phyloP scores from a whole-genome alignment of 2,888 invertebrate genomes.

The Drosophila diplacantha region DNA sequence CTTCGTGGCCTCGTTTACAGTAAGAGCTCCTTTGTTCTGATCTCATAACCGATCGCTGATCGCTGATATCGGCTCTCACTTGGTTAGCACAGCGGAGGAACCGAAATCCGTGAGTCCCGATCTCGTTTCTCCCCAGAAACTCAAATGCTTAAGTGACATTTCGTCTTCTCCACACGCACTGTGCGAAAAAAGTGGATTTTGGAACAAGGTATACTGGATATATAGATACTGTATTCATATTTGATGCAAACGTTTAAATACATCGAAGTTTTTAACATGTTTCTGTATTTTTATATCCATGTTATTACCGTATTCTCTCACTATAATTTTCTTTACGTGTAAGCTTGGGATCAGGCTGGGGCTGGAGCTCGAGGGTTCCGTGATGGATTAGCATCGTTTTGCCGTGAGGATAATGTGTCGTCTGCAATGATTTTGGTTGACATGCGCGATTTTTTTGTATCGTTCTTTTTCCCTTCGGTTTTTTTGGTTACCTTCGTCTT shows the following conservation, averaged over 20 bases:
- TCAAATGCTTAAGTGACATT: slow-evolving; percentile 71
- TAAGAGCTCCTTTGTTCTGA: slow-evolving; percentile 70
- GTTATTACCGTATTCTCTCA: not conserved
- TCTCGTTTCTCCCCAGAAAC: slow-evolving; percentile 41
- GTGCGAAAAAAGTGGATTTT: not conserved
- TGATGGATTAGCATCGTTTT: slow-evolving; percentile 78
- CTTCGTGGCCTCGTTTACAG: slow-evolving; percentile 61
- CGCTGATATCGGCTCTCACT: slow-evolving; percentile 61
- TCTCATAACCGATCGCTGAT: slow-evolving; percentile 70
- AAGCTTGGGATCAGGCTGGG: slow-evolving; percentile 4
- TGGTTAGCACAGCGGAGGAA: slow-evolving; percentile 49
- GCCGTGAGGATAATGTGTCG: slow-evolving; percentile 74
- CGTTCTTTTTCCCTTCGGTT: slow-evolving; percentile 32
- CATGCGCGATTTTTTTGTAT: slow-evolving; percentile 45
- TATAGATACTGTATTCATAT: not conserved
- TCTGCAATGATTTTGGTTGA: slow-evolving; percentile 73
- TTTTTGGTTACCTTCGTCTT: slow-evolving; percentile 30
- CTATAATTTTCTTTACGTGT: slow-evolving; percentile 3
- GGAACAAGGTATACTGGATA: not conserved
- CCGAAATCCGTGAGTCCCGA: slow-evolving; percentile 20
- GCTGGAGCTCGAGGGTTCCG: slow-evolving; percentile 55
- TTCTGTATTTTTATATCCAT: too few species aligned
- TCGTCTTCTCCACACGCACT: slow-evolving; percentile 40
- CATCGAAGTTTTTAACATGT: too few species aligned
- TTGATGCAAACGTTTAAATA: too few species aligned